A percentile compares a stretch with the other conserved stretches of the same genome.
Evolutionary conservation across 1,140 invertebrate genomes (phyloP).

Genomic region (Neotoxoptera formosana): DNA sequence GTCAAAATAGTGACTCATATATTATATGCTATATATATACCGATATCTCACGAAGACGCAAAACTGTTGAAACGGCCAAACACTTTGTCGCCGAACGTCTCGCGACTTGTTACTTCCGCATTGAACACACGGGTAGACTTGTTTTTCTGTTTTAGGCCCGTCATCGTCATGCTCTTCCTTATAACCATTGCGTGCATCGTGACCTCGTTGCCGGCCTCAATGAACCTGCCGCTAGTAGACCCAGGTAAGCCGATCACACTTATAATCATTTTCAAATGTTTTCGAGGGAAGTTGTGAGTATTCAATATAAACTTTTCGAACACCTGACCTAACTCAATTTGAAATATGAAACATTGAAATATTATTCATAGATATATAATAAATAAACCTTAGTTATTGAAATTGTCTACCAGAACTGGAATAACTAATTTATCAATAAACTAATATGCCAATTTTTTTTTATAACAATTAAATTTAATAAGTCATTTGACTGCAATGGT

Average conservation of each 20-base stretch:
- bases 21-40: background rate
- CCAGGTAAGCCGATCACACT: conserved; percentile 50
- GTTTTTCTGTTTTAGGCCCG: conserved; percentile 46
- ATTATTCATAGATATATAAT: background rate
- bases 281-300: background rate
- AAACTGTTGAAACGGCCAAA: background rate
- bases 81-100: conserved; percentile 8
- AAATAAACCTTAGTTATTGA: background rate
- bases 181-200: conserved; percentile 23
- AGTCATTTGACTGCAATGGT: background rate
- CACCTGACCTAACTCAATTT: background rate
- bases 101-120: conserved; percentile 29
- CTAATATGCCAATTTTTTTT: background rate
- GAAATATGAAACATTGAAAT: background rate
- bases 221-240: conserved; percentile 56
- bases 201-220: conserved; percentile 47
- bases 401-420: background rate
- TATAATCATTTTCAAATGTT: background rate
- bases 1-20: conserved; percentile 32
- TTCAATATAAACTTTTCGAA: background rate
- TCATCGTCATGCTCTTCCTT: conserved; percentile 38
- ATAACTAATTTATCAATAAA: background rate
- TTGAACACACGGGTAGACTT: background rate
- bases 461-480: background rate
- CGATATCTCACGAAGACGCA: conserved; percentile 7